Evolutionary conservation across 2,797 vertebrate genomes (phyloP).

Genomic region (Siniperca scherzeri): DNA sequence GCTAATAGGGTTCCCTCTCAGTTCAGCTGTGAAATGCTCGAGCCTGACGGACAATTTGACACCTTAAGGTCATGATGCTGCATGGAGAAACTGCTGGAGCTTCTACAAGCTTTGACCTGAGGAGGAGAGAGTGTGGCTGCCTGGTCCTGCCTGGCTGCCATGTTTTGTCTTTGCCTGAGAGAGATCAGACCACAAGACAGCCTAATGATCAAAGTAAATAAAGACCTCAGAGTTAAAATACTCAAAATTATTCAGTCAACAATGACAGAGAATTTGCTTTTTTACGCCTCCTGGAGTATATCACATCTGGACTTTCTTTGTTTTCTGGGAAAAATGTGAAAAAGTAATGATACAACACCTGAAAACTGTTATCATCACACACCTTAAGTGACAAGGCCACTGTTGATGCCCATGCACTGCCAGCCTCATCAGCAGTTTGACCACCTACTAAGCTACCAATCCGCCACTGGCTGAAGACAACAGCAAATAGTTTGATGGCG

Average conservation of each 20-base stretch:
- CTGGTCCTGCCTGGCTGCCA: slow-evolving; percentile 4
- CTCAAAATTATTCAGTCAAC: neutral
- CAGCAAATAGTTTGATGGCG: slow-evolving; percentile 1
- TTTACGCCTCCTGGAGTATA: neutral
- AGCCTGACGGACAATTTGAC: slow-evolving; percentile 42
- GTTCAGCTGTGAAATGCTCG: slow-evolving; percentile 53
- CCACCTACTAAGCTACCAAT: slow-evolving; percentile 18
- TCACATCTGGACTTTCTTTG: neutral
- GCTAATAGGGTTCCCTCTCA: slow-evolving; percentile 50
- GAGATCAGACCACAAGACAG: neutral
- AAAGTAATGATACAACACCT: neutral
- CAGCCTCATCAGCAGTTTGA: neutral
- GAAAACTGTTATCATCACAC: neutral
- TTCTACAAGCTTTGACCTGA: neutral
- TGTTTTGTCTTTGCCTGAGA: slow-evolving; percentile 29
- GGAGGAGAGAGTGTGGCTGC: slow-evolving; percentile 9
- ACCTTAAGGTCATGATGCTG: slow-evolving; percentile 63
- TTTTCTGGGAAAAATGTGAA: neutral
- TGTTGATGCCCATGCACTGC: neutral
- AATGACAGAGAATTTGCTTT: neutral
- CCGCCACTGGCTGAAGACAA: slow-evolving; percentile 17
- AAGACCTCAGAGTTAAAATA: neutral
- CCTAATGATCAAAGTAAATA: slow-evolving; percentile 11
- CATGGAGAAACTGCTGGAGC: slow-evolving; percentile 10
- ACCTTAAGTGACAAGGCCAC: neutral